Evolutionary conservation across 1,140 invertebrate genomes (phyloP).

Genomic region (Teleogryllus occipitalis): DNA sequence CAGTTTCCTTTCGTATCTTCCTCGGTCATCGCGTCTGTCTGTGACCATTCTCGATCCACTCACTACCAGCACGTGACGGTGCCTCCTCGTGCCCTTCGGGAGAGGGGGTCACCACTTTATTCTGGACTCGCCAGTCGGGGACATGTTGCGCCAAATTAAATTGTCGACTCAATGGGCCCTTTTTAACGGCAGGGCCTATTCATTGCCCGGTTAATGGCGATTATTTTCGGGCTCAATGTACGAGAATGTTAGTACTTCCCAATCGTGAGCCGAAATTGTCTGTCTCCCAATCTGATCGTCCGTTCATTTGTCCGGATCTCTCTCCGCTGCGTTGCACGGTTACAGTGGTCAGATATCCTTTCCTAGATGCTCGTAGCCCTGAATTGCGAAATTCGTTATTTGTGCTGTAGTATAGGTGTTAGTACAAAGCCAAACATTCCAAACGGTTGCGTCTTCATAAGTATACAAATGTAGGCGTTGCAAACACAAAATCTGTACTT

Average conservation of each 20-base stretch:
- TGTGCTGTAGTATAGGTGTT: no score
- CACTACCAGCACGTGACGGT: no score
- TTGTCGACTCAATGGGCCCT: background rate
- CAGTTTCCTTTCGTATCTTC: background rate
- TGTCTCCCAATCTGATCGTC: background rate
- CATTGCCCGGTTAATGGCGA: background rate
- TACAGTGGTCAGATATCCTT: no score
- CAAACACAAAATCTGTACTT: no score
- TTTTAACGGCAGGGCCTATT: background rate
- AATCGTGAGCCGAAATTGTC: background rate
- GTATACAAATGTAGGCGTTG: no score
- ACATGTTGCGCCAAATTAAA: background rate
- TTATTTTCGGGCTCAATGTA: background rate
- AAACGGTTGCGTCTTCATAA: no score
- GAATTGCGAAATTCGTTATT: no score
- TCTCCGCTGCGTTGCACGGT: no score
- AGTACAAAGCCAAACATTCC: no score
- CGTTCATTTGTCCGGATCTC: background rate
- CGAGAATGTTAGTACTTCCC: background rate
- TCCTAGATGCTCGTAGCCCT: no score
- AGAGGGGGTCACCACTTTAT: background rate
- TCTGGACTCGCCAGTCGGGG: background rate
- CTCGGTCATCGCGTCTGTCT: background rate
- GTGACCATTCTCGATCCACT: background rate
- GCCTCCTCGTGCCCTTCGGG: no score